phyloP scores from a whole-genome alignment of 2,113 vertebrate species.

The Chaenogobius annularis region DNA sequence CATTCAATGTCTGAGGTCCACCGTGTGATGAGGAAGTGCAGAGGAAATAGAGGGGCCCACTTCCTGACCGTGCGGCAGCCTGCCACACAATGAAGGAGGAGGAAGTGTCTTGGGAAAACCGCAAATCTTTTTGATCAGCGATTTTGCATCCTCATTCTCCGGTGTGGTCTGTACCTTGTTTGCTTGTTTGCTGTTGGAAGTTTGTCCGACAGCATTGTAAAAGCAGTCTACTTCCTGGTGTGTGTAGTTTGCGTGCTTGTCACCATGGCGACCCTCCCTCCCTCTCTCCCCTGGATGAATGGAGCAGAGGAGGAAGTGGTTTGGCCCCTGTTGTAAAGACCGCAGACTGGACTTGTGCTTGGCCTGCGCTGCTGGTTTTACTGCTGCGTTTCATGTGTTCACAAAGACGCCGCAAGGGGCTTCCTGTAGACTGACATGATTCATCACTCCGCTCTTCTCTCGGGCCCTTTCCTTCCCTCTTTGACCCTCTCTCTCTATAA shows the following conservation, averaged over 20 bases:
- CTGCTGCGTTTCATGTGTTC: not conserved
- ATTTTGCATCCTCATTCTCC: too few relatives aligned
- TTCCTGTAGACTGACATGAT: not conserved
- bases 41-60: constrained; percentile 71
- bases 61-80: constrained; percentile 68
- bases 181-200: not conserved
- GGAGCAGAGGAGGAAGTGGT: constrained; percentile 15
- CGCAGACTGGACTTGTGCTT: not conserved
- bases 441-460: not conserved
- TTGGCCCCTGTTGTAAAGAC: not conserved
- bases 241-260: not conserved
- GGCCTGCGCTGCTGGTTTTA: not conserved
- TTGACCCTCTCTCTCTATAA: not conserved
- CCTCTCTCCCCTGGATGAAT: constrained; percentile 3
- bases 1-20: constrained; percentile 35
- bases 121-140: constrained; percentile 34
- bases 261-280: constrained; percentile 1
- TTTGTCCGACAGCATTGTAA: not conserved
- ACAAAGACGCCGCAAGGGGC: not conserved
- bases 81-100: constrained; percentile 66
- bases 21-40: constrained; percentile 70
- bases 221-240: not conserved
- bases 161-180: not conserved
- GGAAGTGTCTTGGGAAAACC: constrained; percentile 68
- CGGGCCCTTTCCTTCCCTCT: not conserved